Evolutionary conservation across 1,140 invertebrate genomes (phyloP).

Genomic region (Leguminivora glycinivorella): DNA sequence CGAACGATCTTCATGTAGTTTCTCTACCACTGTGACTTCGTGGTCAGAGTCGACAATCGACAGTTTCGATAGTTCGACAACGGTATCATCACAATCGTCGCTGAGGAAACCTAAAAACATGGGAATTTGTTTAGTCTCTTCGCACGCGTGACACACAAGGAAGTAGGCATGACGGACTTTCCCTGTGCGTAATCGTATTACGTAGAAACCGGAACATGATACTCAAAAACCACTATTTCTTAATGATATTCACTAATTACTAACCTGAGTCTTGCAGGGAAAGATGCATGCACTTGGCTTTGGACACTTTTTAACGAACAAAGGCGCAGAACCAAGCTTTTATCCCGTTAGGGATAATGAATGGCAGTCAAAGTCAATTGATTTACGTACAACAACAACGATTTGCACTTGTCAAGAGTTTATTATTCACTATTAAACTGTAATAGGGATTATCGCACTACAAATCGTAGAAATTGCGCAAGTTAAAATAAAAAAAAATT

Average conservation of each 20-base stretch:
- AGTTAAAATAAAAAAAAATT: constrained; percentile 31
- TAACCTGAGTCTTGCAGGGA: constrained; percentile 77
- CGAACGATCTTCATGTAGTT: constrained; percentile 61
- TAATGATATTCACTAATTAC: constrained; percentile 32
- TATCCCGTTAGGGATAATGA: constrained; percentile 77
- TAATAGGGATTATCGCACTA: constrained; percentile 28
- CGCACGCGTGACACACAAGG: constrained; percentile 38
- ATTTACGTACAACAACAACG: constrained; percentile 47
- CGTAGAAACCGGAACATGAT: constrained; percentile 38
- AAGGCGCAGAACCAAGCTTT: constrained; percentile 75
- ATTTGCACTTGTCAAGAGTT: constrained; percentile 54
- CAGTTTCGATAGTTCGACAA: constrained; percentile 74
- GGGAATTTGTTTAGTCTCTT: constrained; percentile 35
- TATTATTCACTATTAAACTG: constrained; percentile 28
- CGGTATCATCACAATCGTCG: constrained; percentile 78
- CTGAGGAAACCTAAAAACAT: constrained; percentile 74
- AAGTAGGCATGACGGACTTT: constrained; percentile 51
- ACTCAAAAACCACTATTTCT: constrained; percentile 5
- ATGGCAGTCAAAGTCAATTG: constrained; percentile 66
- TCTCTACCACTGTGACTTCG: constrained; percentile 64
- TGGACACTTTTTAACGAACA: constrained; percentile 71
- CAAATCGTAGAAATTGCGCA: constrained; percentile 25
- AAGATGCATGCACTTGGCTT: constrained; percentile 80
- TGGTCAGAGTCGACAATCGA: constrained; percentile 69
- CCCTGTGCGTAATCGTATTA: constrained; percentile 68